A percentile compares a stretch with the other conserved stretches of the same genome.
Conservation (phyloP, 2,797 vertebrate species). For the Potorous gilbertii region DNA sequence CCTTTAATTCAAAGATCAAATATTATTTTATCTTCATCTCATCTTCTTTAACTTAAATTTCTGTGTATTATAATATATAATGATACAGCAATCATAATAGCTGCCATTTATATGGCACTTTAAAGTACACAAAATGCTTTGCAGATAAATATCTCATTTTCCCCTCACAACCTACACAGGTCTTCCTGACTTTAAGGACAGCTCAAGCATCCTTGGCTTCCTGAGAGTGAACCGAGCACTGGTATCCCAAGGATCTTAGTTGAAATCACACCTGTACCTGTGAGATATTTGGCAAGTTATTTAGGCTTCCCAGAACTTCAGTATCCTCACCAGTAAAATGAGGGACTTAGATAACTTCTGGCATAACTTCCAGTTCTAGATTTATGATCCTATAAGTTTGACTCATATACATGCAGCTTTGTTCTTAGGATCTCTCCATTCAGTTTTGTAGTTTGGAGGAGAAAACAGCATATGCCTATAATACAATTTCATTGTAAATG, state of each 20-base stretch:
- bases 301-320: not conserved
- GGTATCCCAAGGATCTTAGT: not conserved
- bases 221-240: not conserved
- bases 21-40: not conserved
- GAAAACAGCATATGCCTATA: not conserved
- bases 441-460: not conserved
- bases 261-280: not conserved
- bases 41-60: not conserved
- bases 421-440: not conserved
- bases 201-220: not conserved
- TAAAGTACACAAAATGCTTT: not conserved
- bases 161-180: not conserved
- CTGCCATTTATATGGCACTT: not conserved
- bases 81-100: not conserved
- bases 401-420: not conserved
- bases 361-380: not conserved
- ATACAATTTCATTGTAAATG: not conserved
- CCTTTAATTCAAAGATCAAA: not conserved
- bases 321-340: not conserved
- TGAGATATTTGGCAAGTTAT: not conserved
- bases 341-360: not conserved
- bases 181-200: not conserved
- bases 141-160: not conserved
- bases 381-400: not conserved
- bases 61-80: not conserved